Base-by-base conservation (phyloP, 2,113 vertebrate species). In the Saguinus midas region DNA sequence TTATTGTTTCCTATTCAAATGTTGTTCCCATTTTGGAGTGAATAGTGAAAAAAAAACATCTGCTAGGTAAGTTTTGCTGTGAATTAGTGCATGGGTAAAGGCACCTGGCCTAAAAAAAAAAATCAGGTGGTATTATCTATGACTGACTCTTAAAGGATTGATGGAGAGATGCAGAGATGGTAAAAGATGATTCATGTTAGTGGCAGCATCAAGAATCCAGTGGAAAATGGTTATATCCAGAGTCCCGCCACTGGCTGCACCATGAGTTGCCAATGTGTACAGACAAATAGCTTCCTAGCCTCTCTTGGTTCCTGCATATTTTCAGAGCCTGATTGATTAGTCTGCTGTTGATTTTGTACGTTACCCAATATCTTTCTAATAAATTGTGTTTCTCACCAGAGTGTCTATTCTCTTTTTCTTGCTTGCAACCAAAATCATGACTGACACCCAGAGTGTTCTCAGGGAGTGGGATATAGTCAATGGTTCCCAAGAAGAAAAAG, bases 361-460 rank as follows among this genome's bases (percentile, higher is more conserved):
- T 0, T 72, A 37, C 1, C 18, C 40, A 91, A 37, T 94, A 82
- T 64, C 5, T 23, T 82, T 64, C 2, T 17, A 88, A 88, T 55
- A 88, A 73, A 40, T 48, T 87, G 35, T 3, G 29, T 81, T 80
- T 81, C 87, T 79, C 6, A 66, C 14, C 3, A 35, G 84, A 72
- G 13, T 25, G 55, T 86, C 7, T 3, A n/a, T 80, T 96, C 9
- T 37, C 8, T 89, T 93, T 91, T 82, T 86, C 10, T 35, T 95
- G 52, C 66, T 90, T 79, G 6, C 32, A 64, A 37, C 25, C 21
- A 43, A 89, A 66, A 57, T 10, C 14, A n/a, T 32, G 6, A 64
- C 10, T 32, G 4, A 76, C 40, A n/a, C 2, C 83, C 45, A 89
- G n/a, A 45, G 48, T 55, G 79, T 5, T 52, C 40, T 25, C 45